These are phyloP conservation scores for Sapayoa aenigma DNA, from an alignment of 2,113 vertebrate genomes.

Conservation along the genomic window DNA sequence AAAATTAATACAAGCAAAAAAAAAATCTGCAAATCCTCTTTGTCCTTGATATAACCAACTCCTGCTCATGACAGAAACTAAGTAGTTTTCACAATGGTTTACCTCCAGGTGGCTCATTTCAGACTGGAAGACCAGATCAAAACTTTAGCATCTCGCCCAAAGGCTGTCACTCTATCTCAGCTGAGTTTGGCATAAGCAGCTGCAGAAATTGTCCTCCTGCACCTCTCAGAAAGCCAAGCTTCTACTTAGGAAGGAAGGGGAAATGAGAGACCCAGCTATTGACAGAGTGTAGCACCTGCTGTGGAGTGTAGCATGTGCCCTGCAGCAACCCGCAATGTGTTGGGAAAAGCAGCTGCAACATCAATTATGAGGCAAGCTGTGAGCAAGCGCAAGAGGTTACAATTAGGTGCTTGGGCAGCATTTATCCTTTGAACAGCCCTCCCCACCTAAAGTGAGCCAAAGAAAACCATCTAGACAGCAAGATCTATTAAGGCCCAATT, in stretches of 20 bases:
- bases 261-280: neutral
- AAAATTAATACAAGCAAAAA: neutral
- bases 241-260: neutral
- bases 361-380: neutral
- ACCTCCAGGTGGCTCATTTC: neutral
- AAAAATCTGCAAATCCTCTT: neutral
- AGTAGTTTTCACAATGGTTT: neutral
- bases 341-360: slow-evolving; percentile 35
- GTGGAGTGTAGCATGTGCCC: neutral
- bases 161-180: neutral
- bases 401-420: neutral
- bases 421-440: neutral
- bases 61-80: neutral
- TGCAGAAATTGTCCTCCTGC: neutral
- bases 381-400: neutral
- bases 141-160: neutral
- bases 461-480: neutral
- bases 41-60: neutral
- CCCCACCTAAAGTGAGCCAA: neutral
- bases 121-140: neutral
- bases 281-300: neutral
- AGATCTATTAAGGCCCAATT: neutral
- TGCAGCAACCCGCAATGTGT: neutral
- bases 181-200: neutral
- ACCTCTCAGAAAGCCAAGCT: neutral